phyloP scores from a whole-genome alignment of 2,797 vertebrate species.

The Gymnothorax reevesii region DNA sequence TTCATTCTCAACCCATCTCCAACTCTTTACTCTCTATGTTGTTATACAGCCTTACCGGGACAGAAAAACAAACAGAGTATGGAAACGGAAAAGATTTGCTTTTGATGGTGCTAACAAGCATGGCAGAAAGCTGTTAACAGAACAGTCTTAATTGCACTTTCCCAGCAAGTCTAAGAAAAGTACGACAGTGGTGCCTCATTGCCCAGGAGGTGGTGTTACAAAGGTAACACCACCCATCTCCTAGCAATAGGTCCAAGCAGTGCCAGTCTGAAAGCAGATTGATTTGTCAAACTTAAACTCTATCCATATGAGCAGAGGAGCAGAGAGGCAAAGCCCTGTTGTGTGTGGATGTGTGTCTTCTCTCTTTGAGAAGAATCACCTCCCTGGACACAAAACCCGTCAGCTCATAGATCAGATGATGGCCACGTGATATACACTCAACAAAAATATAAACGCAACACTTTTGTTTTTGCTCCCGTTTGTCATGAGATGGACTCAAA shows the following conservation, averaged over 20 bases:
- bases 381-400: not conserved
- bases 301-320: not conserved
- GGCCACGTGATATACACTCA: not conserved
- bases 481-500: too few species aligned
- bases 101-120: not conserved
- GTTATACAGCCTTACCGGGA: not conserved
- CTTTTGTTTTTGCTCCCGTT: too few species aligned
- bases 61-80: not conserved
- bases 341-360: not conserved
- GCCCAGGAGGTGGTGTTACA: slow-evolving; percentile 16
- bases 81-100: not conserved
- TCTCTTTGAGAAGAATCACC: not conserved
- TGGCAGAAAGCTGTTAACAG: slow-evolving; percentile 10
- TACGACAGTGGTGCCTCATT: not conserved
- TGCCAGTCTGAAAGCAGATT: slow-evolving; percentile 16
- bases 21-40: not conserved
- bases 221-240: not conserved
- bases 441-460: too few species aligned
- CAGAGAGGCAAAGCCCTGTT: not conserved
- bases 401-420: not conserved
- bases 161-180: slow-evolving; percentile 3
- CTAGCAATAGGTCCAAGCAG: not conserved
- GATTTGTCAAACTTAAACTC: slow-evolving; percentile 18
- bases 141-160: slow-evolving; percentile 26
- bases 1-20: not conserved